phyloP scores from a whole-genome alignment of 1,140 invertebrate genomes.

The Cherax destructor region DNA sequence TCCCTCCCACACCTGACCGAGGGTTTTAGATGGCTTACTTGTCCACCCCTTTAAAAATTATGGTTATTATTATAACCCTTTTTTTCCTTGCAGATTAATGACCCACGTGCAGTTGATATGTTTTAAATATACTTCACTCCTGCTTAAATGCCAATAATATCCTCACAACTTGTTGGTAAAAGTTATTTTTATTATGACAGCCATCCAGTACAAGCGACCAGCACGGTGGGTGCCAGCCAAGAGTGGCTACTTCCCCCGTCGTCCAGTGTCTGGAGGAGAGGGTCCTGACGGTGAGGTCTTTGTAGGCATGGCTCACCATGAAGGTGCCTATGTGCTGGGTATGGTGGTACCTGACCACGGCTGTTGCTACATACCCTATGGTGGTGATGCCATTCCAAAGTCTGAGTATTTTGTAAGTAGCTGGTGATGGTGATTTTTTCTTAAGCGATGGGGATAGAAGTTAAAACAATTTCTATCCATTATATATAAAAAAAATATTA shows the following conservation, averaged over 20 bases:
- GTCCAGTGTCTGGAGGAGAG: slow-evolving; percentile 48
- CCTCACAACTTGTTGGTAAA: no score
- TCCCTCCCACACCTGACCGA: no score
- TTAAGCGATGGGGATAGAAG: neutral
- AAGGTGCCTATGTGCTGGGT: slow-evolving; percentile 74
- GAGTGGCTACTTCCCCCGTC: slow-evolving; percentile 35
- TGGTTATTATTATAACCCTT: no score
- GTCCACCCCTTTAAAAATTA: no score
- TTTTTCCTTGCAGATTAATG: no score
- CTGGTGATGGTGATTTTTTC: neutral
- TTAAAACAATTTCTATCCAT: neutral
- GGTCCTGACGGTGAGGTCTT: slow-evolving; percentile 71
- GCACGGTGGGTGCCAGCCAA: slow-evolving; percentile 38
- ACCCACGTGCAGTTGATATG: no score
- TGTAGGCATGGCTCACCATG: slow-evolving; percentile 73
- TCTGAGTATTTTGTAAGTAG: slow-evolving; percentile 68
- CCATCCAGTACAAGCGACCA: slow-evolving; percentile 52
- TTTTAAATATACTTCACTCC: no score
- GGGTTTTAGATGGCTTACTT: no score
- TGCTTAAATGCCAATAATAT: no score
- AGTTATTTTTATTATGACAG: neutral
- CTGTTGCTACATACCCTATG: slow-evolving; percentile 74
- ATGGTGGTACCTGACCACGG: slow-evolving; percentile 74
- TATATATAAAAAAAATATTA: neutral
- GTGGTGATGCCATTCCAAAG: slow-evolving; percentile 73